A percentile compares a stretch with the other conserved stretches of the same genome.
phyloP scores from a whole-genome alignment of 2,797 vertebrate genomes.

The Trichosurus vulpecula region DNA sequence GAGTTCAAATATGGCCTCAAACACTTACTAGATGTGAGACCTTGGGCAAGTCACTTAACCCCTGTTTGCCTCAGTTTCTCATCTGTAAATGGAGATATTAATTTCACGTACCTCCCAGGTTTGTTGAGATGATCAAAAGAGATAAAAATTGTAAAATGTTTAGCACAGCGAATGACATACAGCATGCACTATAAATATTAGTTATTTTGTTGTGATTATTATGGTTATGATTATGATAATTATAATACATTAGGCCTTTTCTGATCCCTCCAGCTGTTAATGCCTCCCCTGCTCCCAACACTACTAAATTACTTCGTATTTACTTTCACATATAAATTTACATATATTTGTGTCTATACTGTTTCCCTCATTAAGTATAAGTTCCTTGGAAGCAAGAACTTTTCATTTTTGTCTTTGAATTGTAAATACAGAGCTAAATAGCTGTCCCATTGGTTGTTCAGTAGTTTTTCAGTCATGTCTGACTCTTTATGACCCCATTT shows the following conservation, averaged over 20 bases:
- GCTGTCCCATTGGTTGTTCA: background rate
- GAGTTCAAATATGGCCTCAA: background rate
- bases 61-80: background rate
- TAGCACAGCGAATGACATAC: too few relatives aligned
- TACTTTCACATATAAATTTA: background rate
- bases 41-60: background rate
- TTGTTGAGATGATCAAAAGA: background rate
- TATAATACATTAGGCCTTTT: background rate
- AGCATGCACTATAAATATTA: background rate
- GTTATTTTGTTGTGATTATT: background rate
- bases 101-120: background rate
- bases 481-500: background rate
- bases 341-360: background rate
- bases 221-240: background rate
- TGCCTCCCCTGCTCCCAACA: background rate
- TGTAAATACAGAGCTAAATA: background rate
- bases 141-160: background rate
- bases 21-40: background rate
- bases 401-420: background rate
- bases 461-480: background rate
- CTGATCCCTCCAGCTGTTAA: background rate
- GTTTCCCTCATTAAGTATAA: background rate
- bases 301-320: background rate
- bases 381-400: background rate
- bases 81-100: background rate